Evolutionary conservation across 2,888 invertebrate species (phyloP), one percentile per base, ranked within the genome.

Genomic region (Caenorhabditis doughertyi): DNA sequence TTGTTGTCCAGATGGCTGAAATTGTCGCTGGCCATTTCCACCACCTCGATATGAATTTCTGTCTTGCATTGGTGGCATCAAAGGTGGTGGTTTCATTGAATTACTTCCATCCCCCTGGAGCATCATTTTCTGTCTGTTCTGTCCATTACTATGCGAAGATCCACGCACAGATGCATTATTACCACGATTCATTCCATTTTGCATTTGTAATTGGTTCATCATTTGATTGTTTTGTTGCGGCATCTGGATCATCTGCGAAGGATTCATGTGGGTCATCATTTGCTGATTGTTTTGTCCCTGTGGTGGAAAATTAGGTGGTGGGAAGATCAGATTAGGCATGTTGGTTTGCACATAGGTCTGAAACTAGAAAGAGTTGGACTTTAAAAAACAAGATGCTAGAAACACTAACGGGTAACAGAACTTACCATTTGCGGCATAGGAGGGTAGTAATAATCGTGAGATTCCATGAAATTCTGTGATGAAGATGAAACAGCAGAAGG

Each of bases 301-400:
- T 2, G 58, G 51, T 49, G 16, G 32, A 29, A 67, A 67, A 32
- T 60, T 62, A 9, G 77, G 77, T 9, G 77, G 77, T n/a, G 77
- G 77, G 23, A 47, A 77, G 5, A 68, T 3, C 77, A 68, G 68
- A 25, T 77, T 70, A 5, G 68, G 77, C 23, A 76, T n/a, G 23
- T 60, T 67, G 51, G 49, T 58, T 16, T 32, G 55, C 3, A 53
- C 35, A 60, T 44, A 68, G 35, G 42, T 62, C 62, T 62, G 77
- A 13, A 62, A 51, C 60, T 62, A n/a, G 21, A 39, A 16, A 5
- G 32, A 32, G 0, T 2, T 32, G n/a, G 3, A 56, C 16, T 47
- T 5, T 18, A 21, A 13, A 4, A 39, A 9, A 32, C 13, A 42
- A 11, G 42, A 42, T 11, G 32, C 9, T 4, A 32, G 32, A 32